Evolutionary conservation across 2,797 vertebrate species (phyloP).

Genomic region (Gobionotothen gibberifrons): DNA sequence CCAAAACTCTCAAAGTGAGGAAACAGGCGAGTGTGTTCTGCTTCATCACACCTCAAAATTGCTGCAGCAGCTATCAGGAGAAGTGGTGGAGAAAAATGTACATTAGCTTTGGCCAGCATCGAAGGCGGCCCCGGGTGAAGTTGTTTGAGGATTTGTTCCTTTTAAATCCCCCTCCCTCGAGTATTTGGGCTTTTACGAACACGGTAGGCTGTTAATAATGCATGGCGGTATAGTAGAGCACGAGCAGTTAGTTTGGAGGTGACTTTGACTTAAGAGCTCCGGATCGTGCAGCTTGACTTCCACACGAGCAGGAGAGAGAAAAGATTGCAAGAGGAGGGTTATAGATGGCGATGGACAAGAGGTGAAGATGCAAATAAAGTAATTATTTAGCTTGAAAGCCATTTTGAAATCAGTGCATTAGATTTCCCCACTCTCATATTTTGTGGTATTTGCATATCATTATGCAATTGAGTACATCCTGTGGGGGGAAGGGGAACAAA

Average conservation of each 20-base stretch:
- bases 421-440: slow-evolving; percentile 62
- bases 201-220: slow-evolving; percentile 66
- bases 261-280: slow-evolving; percentile 69
- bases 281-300: slow-evolving; percentile 47
- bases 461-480: slow-evolving; percentile 40
- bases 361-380: slow-evolving; percentile 39
- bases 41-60: slow-evolving; percentile 26
- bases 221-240: slow-evolving; percentile 43
- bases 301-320: slow-evolving; percentile 23
- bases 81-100: slow-evolving; percentile 17
- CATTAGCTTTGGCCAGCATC: slow-evolving; percentile 5
- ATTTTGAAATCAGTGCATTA: slow-evolving; percentile 53
- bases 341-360: slow-evolving; percentile 12
- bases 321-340: slow-evolving; percentile 15
- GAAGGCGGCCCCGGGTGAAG: slow-evolving; percentile 38
- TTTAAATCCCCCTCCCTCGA: slow-evolving; percentile 55
- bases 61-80: slow-evolving; percentile 23
- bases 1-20: not conserved
- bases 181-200: slow-evolving; percentile 60
- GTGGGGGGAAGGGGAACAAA: slow-evolving; percentile 42
- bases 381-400: slow-evolving; percentile 36
- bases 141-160: slow-evolving; percentile 63
- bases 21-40: slow-evolving; percentile 24
- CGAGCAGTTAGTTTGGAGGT: slow-evolving; percentile 61
- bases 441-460: slow-evolving; percentile 71